These are phyloP conservation scores for Prochilodus magdalenae DNA, from an alignment of 2,113 vertebrate species.

Conservation along the genomic window DNA sequence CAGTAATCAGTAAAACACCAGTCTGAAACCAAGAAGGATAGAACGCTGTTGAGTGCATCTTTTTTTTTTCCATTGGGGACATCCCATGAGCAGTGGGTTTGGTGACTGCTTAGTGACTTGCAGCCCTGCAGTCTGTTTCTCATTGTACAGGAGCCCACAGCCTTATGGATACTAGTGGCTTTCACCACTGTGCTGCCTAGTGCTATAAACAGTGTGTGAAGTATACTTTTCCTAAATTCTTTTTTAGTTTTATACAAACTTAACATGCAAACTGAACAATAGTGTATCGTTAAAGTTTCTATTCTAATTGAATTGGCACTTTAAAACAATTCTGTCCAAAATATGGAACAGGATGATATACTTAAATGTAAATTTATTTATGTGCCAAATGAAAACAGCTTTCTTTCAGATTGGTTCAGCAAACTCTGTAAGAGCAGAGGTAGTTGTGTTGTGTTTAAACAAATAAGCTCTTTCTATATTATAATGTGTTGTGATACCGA, in stretches of 20 bases:
- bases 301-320: no score
- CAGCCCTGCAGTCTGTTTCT: not conserved
- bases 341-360: no score
- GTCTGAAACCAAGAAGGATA: not conserved
- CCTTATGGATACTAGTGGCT: not conserved
- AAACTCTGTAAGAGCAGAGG: no score
- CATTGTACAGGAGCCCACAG: not conserved
- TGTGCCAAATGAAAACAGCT: not conserved
- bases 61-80: no score
- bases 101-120: not conserved
- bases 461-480: not conserved
- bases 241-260: not conserved
- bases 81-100: no score
- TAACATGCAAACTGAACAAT: no score
- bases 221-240: not conserved
- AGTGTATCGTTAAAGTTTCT: no score
- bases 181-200: not conserved
- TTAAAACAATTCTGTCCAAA: no score
- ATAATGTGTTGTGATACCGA: not conserved
- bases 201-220: not conserved
- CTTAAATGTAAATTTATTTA: no score
- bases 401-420: not conserved
- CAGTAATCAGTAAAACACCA: not conserved
- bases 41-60: not conserved
- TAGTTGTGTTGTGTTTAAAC: not conserved